Base-by-base conservation (phyloP, 2,113 vertebrate species). In the Phaethon lepturus region DNA sequence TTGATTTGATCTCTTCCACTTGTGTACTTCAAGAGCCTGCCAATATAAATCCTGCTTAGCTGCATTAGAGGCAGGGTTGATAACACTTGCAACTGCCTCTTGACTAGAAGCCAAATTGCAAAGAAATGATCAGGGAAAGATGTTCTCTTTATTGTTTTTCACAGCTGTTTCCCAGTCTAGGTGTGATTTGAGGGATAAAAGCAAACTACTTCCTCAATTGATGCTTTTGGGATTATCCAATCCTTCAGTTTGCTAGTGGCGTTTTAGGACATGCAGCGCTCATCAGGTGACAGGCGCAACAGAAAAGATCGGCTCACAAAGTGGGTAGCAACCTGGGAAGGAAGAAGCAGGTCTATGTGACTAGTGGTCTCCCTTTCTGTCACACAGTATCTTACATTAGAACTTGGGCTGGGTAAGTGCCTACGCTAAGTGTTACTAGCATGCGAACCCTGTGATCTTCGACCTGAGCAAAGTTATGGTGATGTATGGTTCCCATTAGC, bases 201-300 rank as follows among this genome's bases (percentile, higher is more conserved):
- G 22, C 31, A 53, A 88, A 22, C 23, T 40, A 2, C 80, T 84
- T 10, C 40, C 13, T 2, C 72, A 14, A 42, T 35, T 53, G 13
- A 7, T 62, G 49, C 28, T 56, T 63, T 62, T 10, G 47, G 13
- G 25, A 13, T 89, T 49, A 49, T 53, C 29, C 25, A 68, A 1
- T 29, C 6, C 13, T 44, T 73, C 14, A 45, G 40, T 64, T 86
- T 79, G 18, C 38, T 52, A 4, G 60, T 40, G 44, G 10, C 13
- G 4, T 44, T 55, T 72, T 56, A 35, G n/a, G 79, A 33, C 20
- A 17, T 12, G 24, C 23, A 58, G 47, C 8, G 15, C 16, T 55
- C 25, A 2, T 38, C 13, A 15, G 33, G 23, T 0, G 0, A 38
- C 0, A 0, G 18, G 31, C 4, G 1, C 49, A 58, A 9, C 22